Evolutionary conservation across 2,888 invertebrate species (phyloP), one percentile per base, ranked within the genome.

Genomic region (Amitus sp.): DNA sequence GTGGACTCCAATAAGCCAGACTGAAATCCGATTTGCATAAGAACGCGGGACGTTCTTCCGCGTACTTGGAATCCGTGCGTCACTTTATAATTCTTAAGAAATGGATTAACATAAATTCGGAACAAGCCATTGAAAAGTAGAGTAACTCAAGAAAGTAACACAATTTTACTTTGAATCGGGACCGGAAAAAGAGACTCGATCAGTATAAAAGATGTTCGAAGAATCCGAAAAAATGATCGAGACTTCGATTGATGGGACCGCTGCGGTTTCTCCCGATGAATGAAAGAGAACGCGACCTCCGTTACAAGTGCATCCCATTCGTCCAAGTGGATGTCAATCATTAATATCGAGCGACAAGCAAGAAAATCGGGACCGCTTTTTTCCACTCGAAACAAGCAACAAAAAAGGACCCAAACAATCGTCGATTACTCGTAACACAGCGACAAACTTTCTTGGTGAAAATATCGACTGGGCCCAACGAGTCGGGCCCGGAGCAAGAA

Each of bases 61-160:
- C 53, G 52, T 58, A 59, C 65, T 65, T 61, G 58, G 58, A 65
- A 61, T 65, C 55, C 48, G 61, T 61, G 61, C 62, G 61, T 65
- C 62, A 65, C 65, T 65, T 62, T 62, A 65, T 62, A 65, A 65
- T 59, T 65, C 49, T 58, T 55, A 62, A 59, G 62, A 53, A 58
- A 40, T 30, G 56, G 50, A 65, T 65, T 65, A 62, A 43, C 65
- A 65, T 65, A 65, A 65, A 65, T 52, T 59, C 56, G 62, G 59
- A 58, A 65, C 61, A 58, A 62, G n/a, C n/a, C n/a, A n/a, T n/a
- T n/a, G n/a, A n/a, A n/a, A n/a, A n/a, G n/a, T n/a, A n/a, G n/a
- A n/a, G n/a, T n/a, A n/a, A n/a, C 49, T 62, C 30, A 9, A 3
- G 15, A 37, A 37, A 13, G 37, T 37, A n/a, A n/a, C n/a, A n/a